A percentile compares a stretch with the other conserved stretches of the same genome.
These are phyloP conservation scores for Lepidocyrtinus sp. DNA, from an alignment of 2,888 invertebrate genomes.

Conservation along the genomic window DNA sequence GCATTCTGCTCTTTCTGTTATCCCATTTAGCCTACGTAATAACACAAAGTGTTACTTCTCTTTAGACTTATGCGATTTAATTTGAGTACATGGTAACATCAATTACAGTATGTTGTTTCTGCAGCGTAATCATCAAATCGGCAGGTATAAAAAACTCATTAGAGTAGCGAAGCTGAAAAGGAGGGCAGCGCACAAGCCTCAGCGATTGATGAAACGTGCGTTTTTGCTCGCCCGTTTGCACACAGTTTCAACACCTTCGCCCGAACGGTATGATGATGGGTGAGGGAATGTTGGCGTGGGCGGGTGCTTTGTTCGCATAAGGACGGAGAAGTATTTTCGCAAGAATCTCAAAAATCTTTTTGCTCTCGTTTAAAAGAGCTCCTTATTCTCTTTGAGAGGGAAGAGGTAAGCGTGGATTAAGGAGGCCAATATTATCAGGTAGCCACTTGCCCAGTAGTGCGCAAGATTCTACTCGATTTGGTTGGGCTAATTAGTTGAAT, in stretches of 20 bases:
- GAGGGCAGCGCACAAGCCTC: neutral
- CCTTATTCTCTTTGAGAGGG: too few species aligned
- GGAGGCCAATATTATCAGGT: too few species aligned
- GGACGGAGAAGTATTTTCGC: too few species aligned
- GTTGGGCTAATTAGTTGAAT: too few species aligned
- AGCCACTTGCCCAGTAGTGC: too few species aligned
- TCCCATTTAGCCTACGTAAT: neutral
- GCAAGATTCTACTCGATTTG: too few species aligned
- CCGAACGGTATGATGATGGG: too few species aligned
- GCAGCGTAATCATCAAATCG: neutral
- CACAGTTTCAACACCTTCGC: too few species aligned
- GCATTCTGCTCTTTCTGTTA: neutral
- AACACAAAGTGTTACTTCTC: too few species aligned
- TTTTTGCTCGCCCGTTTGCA: neutral
- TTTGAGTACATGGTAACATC: neutral
- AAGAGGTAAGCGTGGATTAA: too few species aligned
- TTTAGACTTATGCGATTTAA: neutral
- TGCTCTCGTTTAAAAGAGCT: too few species aligned
- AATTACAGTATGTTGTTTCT: neutral
- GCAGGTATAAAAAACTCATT: conserved; percentile 5
- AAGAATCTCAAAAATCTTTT: too few species aligned
- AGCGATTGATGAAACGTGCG: neutral
- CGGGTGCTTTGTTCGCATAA: neutral
- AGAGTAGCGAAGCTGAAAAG: neutral
- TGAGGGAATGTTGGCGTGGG: neutral